A percentile compares a stretch with the other conserved stretches of the same genome.
Conservation (phyloP, 1,140 invertebrate species). For the Lanistes nyassanus region DNA sequence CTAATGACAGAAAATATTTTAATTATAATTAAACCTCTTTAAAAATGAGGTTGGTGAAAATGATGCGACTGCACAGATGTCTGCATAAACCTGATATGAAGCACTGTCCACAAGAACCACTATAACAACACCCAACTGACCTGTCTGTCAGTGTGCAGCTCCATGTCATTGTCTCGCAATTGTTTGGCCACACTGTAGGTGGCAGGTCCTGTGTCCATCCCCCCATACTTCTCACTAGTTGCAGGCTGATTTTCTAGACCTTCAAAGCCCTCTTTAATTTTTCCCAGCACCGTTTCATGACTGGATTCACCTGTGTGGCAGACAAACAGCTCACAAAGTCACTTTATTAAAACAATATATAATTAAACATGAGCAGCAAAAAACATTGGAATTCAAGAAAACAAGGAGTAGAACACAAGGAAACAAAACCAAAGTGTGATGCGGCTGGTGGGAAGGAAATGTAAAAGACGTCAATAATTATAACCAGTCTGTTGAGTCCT, state of each 20-base stretch:
- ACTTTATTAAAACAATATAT: not conserved
- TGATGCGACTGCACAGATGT: too few relatives aligned
- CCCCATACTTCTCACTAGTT: conserved; percentile 67
- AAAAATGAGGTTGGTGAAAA: too few relatives aligned
- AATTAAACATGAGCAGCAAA: not conserved
- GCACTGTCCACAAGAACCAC: too few relatives aligned
- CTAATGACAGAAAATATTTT: too few relatives aligned
- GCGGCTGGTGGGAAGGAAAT: too few relatives aligned
- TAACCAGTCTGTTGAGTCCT: too few relatives aligned
- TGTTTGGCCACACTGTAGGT: conserved; percentile 70
- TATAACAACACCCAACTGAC: conserved; percentile 36
- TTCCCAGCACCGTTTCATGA: conserved; percentile 45
- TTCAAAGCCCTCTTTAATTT: conserved; percentile 61
- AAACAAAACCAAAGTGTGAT: too few relatives aligned
- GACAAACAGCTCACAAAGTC: not conserved
- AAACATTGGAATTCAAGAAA: not conserved
- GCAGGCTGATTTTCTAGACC: conserved; percentile 67
- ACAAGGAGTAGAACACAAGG: not conserved
- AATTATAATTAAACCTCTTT: too few relatives aligned
- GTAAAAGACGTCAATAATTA: too few relatives aligned
- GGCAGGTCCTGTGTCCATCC: conserved; percentile 65
- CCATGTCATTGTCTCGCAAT: conserved; percentile 70
- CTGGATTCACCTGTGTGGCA: conserved; percentile 48
- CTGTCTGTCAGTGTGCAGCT: conserved; percentile 69
- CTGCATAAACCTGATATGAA: too few relatives aligned